phyloP scores from a whole-genome alignment of 2,888 invertebrate species.

The Iselma pallidipennis region DNA sequence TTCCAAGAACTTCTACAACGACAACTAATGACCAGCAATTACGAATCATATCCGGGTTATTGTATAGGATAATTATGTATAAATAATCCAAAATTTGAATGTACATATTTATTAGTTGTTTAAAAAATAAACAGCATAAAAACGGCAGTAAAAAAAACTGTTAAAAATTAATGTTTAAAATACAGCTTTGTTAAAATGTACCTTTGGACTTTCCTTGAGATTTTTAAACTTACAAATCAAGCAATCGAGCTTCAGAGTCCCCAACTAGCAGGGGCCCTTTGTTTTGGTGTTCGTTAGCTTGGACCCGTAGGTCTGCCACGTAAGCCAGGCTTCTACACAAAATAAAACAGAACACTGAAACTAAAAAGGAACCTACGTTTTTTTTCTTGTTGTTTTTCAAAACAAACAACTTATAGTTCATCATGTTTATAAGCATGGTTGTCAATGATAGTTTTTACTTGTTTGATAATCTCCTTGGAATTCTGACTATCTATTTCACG shows the following conservation, averaged over 20 bases:
- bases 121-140: neutral
- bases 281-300: too few relatives aligned
- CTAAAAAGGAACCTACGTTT: neutral
- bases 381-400: neutral
- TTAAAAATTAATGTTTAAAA: neutral
- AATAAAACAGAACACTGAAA: neutral
- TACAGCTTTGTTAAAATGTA: neutral
- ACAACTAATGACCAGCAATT: neutral
- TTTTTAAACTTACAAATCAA: neutral
- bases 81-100: neutral
- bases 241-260: neutral
- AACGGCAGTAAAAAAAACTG: neutral
- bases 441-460: constrained; percentile 32
- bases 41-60: neutral
- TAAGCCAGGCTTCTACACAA: too few relatives aligned
- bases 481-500: constrained; percentile 41
- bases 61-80: neutral
- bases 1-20: neutral
- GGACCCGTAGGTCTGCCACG: too few relatives aligned
- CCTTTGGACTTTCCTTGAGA: neutral
- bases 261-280: neutral
- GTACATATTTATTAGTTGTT: neutral
- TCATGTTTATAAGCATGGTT: constrained; percentile 32
- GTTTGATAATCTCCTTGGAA: constrained; percentile 29
- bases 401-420: constrained; percentile 30